Evolutionary conservation across 2,888 invertebrate genomes (phyloP).

Genomic region (Drosophila neutralis): DNA sequence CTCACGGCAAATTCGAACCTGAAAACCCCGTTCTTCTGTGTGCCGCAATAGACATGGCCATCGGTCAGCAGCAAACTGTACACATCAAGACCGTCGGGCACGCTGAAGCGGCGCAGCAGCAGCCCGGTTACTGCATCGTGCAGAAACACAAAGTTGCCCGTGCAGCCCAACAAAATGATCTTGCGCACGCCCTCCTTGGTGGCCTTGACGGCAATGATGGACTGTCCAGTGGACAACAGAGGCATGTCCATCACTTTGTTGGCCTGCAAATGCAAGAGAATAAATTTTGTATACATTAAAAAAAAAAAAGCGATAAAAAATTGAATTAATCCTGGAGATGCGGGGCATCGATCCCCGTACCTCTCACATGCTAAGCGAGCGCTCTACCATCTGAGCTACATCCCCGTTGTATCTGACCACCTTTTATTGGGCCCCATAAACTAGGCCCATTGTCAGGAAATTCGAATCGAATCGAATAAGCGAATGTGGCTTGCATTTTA

Average conservation of each 20-base stretch:
- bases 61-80: slow-evolving; percentile 89
- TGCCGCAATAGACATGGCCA: slow-evolving; percentile 91
- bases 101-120: slow-evolving; percentile 87
- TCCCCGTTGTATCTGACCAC: slow-evolving; percentile 70
- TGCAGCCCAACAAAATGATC: slow-evolving; percentile 87
- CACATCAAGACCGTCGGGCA: slow-evolving; percentile 87
- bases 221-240: slow-evolving; percentile 88
- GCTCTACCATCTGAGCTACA: slow-evolving; percentile 86
- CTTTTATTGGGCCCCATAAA: slow-evolving; percentile 31
- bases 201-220: slow-evolving; percentile 89
- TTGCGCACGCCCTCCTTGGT: slow-evolving; percentile 90
- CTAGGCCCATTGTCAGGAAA: slow-evolving; percentile 6
- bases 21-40: slow-evolving; percentile 89
- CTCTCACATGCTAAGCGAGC: slow-evolving; percentile 85
- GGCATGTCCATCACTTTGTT: slow-evolving; percentile 82
- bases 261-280: slow-evolving; percentile 84
- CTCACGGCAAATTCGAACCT: slow-evolving; percentile 91
- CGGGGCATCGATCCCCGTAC: slow-evolving; percentile 85
- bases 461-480: not conserved
- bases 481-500: slow-evolving; percentile 41
- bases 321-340: slow-evolving; percentile 81
- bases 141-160: slow-evolving; percentile 89
- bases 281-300: not conserved
- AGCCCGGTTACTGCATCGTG: slow-evolving; percentile 90
- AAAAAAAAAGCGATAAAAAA: not conserved